phyloP scores from a whole-genome alignment of 2,797 vertebrate genomes.

The Rhinophrynus dorsalis region DNA sequence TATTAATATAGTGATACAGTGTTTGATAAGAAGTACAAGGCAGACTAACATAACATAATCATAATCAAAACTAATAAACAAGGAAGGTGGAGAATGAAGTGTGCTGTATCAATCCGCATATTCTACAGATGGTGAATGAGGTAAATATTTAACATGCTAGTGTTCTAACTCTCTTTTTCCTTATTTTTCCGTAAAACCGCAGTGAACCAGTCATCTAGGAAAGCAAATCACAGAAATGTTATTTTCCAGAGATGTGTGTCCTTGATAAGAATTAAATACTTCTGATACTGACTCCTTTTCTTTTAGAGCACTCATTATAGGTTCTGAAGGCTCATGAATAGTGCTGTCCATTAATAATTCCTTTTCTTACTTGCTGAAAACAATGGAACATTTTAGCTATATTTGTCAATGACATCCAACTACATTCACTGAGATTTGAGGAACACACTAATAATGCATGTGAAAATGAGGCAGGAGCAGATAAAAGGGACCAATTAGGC shows the following conservation, averaged over 20 bases:
- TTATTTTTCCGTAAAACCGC: too few relatives aligned
- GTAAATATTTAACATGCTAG: too few relatives aligned
- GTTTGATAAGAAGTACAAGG: too few relatives aligned
- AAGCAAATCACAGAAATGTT: constrained; percentile 1
- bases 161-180: too few relatives aligned
- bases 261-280: constrained; percentile 2
- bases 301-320: background rate
- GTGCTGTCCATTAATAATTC: constrained; percentile 23
- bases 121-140: too few relatives aligned
- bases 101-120: background rate
- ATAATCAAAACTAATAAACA: background rate
- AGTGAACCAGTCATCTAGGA: background rate
- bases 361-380: constrained; percentile 7
- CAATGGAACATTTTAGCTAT: too few relatives aligned
- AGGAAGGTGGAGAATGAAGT: background rate
- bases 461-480: constrained; percentile 12
- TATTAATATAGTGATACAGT: too few relatives aligned
- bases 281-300: background rate
- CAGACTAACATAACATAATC: too few relatives aligned
- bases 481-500: too few relatives aligned
- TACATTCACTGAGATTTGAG: constrained; percentile 4
- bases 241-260: background rate
- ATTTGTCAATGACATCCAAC: too few relatives aligned
- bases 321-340: constrained; percentile 7
- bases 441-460: constrained; percentile 22